Evolutionary conservation across 2,113 vertebrate genomes (phyloP).

Genomic region (Neolamprologus cancellatus): DNA sequence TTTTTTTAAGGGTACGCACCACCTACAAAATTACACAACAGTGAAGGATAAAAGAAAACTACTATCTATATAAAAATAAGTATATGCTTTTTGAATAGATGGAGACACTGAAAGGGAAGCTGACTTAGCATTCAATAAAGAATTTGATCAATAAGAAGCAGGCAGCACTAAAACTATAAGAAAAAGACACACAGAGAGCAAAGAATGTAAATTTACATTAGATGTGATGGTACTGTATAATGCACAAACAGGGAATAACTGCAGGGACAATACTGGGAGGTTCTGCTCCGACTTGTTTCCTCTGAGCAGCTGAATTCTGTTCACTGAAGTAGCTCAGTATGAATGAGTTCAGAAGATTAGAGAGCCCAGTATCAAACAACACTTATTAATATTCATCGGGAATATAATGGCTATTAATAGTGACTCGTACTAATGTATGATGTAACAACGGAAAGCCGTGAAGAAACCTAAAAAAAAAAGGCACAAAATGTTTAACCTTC

Average conservation of each 20-base stretch:
- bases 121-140: neutral
- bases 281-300: neutral
- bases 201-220: neutral
- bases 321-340: neutral
- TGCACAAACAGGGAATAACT: neutral
- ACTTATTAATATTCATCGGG: slow-evolving; percentile 21
- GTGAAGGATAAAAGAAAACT: neutral
- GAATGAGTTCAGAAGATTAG: slow-evolving; percentile 4
- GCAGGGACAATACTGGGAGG: neutral
- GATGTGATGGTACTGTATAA: neutral
- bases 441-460: neutral
- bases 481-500: neutral
- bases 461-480: neutral
- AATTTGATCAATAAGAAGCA: neutral
- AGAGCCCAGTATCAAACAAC: neutral
- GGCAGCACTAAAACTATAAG: neutral
- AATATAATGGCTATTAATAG: slow-evolving; percentile 21
- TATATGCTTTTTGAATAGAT: neutral
- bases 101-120: neutral
- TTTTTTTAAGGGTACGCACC: neutral
- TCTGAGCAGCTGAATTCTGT: neutral
- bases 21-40: slow-evolving; percentile 20
- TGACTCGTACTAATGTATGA: neutral
- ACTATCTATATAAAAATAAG: neutral
- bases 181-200: neutral